A percentile compares a stretch with the other conserved stretches of the same genome.
Evolutionary conservation across 2,797 vertebrate species (phyloP).

Genomic region (Gallinago nigripennis): DNA sequence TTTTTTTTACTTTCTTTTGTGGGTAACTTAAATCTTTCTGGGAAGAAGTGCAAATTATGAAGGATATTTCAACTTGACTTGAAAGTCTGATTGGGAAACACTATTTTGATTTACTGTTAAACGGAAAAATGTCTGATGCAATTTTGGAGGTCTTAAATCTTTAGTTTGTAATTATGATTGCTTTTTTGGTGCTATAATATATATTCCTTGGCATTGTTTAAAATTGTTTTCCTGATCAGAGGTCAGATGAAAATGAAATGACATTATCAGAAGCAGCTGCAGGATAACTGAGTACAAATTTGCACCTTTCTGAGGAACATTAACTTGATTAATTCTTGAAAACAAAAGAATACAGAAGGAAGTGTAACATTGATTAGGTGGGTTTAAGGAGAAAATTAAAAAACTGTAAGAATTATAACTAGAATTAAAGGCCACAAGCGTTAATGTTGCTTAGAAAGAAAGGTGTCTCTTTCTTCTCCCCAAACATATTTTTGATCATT

Average conservation of each 20-base stretch:
- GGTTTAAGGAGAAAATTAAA: neutral
- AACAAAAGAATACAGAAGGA: neutral
- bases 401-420: neutral
- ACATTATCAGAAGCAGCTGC: neutral
- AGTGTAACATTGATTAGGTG: neutral
- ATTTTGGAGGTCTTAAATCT: conserved; percentile 65
- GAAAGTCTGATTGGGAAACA: conserved; percentile 54
- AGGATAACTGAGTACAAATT: neutral
- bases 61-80: conserved; percentile 37
- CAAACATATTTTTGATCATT: neutral
- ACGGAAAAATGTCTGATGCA: conserved; percentile 46
- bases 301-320: neutral
- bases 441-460: neutral
- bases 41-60: conserved; percentile 16
- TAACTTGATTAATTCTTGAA: neutral
- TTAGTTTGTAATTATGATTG: conserved; percentile 59
- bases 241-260: neutral
- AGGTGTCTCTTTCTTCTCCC: neutral
- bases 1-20: neutral
- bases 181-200: neutral
- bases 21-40: neutral
- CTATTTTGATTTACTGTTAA: conserved; percentile 51
- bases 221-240: neutral
- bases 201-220: neutral
- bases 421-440: neutral